Evolutionary conservation across 2,113 vertebrate genomes (phyloP).

Genomic region (Sterrhoptilus dennistouni): DNA sequence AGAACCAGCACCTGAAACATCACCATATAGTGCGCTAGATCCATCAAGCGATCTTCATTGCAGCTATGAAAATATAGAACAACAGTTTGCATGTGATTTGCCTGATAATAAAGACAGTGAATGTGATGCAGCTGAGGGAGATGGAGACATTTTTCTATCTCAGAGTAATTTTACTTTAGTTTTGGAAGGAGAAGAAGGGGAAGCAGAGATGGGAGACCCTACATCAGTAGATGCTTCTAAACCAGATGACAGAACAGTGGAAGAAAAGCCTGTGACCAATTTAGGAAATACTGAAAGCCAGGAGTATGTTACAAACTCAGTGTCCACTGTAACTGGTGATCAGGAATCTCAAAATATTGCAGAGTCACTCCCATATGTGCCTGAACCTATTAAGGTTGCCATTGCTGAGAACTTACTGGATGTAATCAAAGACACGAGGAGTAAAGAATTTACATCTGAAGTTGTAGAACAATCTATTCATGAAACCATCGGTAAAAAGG

Average conservation of each 20-base stretch:
- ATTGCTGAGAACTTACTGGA: constrained; percentile 77
- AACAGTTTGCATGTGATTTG: constrained; percentile 69
- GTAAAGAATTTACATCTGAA: constrained; percentile 74
- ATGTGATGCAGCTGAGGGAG: constrained; percentile 62
- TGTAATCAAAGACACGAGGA: constrained; percentile 76
- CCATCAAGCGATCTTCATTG: constrained; percentile 76
- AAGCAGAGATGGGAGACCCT: constrained; percentile 55
- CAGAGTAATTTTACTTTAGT: constrained; percentile 86
- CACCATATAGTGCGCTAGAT: constrained; percentile 74
- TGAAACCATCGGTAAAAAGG: constrained; percentile 57
- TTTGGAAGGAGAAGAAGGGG: constrained; percentile 85
- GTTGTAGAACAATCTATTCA: constrained; percentile 60
- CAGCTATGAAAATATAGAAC: constrained; percentile 72
- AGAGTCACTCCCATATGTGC: constrained; percentile 73
- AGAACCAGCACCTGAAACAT: constrained; percentile 24
- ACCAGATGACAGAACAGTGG: not conserved
- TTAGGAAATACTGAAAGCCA: not conserved
- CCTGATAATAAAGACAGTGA: constrained; percentile 64
- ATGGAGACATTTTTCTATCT: constrained; percentile 71
- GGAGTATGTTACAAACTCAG: constrained; percentile 39
- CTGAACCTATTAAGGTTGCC: constrained; percentile 75
- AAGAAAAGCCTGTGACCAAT: not conserved
- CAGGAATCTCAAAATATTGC: constrained; percentile 60
- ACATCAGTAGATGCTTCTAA: not conserved
- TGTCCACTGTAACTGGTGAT: constrained; percentile 55